Base-by-base conservation (phyloP, 1,140 invertebrate species). In the Halictus rubicundus region DNA sequence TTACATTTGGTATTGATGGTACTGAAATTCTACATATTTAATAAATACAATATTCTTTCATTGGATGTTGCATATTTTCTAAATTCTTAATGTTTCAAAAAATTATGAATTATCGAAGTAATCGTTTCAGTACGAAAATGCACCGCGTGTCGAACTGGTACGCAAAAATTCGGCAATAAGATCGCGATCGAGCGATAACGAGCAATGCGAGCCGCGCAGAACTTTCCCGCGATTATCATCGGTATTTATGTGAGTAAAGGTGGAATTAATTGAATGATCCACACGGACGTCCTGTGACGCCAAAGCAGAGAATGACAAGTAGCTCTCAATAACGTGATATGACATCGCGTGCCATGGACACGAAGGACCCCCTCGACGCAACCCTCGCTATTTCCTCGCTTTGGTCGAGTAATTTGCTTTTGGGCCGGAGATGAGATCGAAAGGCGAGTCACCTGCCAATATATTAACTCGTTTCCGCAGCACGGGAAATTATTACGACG, bases 241-340 rank as follows among this genome's bases (percentile, higher is more conserved):
- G 83, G 79, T 86, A 85, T 85, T 60, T 78, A 81, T 63, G 74
- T 71, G 75, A 72, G 84, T 66, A 80, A 83, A 82, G 71, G 84
- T 81, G 82, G 89, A 88, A 87, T 90, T 90, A 89, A 90, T 90
- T 86, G 86, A 89, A 88, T 84, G 88, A 89, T 88, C 82, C 84
- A 78, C 81, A 77, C 78, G 79, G 88, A 87, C 84, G 73, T 85
- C 77, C 77, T 84, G 82, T 84, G 72, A 83, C 76, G 82, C 80
- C 77, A 86, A 82, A 85, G 84, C 84, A 78, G 83, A 84, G 85
- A 88, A 86, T 87, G 89, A 90, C 87, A 89, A 91, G 88, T 88
- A 87, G 85, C 88, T 89, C 89, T 91, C 87, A 81, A 90, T 89
- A 88, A 88, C 86, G 78, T 83, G 87, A 89, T 83, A 84, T 90